Conservation (phyloP, 2,113 vertebrate species). For the Egretta garzetta region DNA sequence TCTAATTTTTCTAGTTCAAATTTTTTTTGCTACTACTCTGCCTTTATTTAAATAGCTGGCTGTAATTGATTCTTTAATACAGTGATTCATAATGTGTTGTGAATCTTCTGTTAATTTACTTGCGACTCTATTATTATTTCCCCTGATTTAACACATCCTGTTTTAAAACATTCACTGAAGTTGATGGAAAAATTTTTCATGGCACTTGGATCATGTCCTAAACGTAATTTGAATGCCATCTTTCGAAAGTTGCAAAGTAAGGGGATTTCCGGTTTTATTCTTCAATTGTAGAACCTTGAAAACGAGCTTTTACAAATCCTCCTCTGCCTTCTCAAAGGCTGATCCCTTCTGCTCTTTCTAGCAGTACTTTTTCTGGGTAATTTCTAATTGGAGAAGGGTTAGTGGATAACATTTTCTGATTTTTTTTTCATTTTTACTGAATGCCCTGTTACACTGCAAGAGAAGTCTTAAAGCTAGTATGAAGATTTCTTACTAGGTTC, state of each 20-base stretch:
- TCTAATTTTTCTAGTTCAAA: constrained; percentile 3
- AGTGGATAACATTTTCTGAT: neutral
- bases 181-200: neutral
- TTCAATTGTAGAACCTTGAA: neutral
- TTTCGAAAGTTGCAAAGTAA: neutral
- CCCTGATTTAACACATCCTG: constrained; percentile 40
- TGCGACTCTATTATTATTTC: neutral
- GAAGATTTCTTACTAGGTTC: neutral
- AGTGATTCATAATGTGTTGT: neutral
- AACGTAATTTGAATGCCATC: constrained; percentile 22
- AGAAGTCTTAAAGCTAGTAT: neutral
- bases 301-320: neutral
- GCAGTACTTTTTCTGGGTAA: neutral
- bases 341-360: neutral
- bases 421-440: neutral
- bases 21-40: neutral
- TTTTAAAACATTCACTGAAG: constrained; percentile 2
- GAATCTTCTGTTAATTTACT: constrained; percentile 24
- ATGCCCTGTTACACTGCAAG: neutral
- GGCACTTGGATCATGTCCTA: constrained; percentile 22
- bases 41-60: constrained; percentile 25
- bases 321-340: neutral
- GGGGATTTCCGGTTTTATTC: constrained; percentile 37
- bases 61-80: constrained; percentile 17
- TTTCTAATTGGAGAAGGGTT: neutral